phyloP scores from a whole-genome alignment of 2,797 vertebrate genomes.

The Enteromius paludinosus region DNA sequence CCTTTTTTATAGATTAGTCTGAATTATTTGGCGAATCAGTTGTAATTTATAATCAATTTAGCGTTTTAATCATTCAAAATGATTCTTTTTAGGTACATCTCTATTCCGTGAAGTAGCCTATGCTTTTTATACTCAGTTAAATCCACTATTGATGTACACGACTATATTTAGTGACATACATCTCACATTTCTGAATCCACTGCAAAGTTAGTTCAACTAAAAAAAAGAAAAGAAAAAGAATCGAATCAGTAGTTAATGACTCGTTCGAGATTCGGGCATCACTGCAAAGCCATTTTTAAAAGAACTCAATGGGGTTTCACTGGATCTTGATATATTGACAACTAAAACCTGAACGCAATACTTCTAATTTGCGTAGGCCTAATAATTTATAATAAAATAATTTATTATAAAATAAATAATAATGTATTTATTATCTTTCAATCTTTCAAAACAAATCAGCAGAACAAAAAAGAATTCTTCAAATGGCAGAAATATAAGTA shows the following conservation, averaged over 20 bases:
- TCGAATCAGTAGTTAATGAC: background rate
- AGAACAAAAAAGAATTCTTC: background rate
- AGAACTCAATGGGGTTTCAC: background rate
- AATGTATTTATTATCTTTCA: no score
- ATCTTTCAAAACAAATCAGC: background rate
- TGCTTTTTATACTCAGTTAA: background rate
- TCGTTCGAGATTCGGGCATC: background rate
- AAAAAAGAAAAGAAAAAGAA: background rate
- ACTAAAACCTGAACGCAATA: background rate
- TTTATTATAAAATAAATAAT: no score
- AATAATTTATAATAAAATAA: background rate
- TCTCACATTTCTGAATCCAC: background rate
- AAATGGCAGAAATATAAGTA: background rate
- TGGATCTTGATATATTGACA: background rate
- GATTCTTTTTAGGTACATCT: background rate
- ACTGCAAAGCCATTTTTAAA: background rate
- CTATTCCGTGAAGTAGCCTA: background rate
- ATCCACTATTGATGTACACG: background rate
- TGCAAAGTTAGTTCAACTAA: background rate
- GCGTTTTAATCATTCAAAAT: background rate
- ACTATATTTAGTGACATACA: background rate
- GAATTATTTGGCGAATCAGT: background rate
- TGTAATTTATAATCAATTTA: background rate
- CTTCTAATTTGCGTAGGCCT: background rate
- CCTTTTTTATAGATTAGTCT: background rate